Evolutionary conservation across 2,888 invertebrate species (phyloP), one percentile per base, ranked within the genome.

Genomic region (Drosophila quasianomalipes): DNA sequence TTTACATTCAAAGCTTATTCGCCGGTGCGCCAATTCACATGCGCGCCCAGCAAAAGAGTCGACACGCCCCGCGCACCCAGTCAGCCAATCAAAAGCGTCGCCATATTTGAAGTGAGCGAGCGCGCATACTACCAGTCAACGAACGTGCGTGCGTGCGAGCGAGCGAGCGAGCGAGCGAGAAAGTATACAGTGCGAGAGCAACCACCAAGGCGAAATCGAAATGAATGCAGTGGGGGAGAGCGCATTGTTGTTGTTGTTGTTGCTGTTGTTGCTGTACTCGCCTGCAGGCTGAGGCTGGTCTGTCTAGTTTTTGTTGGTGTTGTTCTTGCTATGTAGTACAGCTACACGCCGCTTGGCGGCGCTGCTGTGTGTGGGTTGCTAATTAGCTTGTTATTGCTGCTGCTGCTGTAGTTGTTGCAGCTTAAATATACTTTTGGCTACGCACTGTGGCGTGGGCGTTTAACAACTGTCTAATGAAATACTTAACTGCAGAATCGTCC

Each of bases 21-120:
- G 79, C 68, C 63, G 64, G 28, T 61, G 66, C 62, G 67, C 67
- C 61, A 71, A 66, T 63, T 75, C 61, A 66, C 74, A 72, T 84
- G 67, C 76, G 72, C 63, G 60, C 30, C 53, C 51, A 63, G 57
- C 73, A 67, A 63, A 54, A 55, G 54, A 69, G 30, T 52, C 53
- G 65, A 22, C 60, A 57, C 74, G 67, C 71, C 76, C 81, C 81
- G 49, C 73, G 65, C 47, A 22, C 33, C 19, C 54, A 9, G 47
- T 10, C 74, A 69, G 61, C 87, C 87, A 87, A 87, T 87, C 82
- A 72, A 44, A 74, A 51, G 37, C 60, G 64, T 72, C 87, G 87
- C 87, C 87, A 87, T 87, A 90, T 87, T 87, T 90, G 81, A 85
- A 90, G 79, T 70, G 90, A 81, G 83, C 82, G 77, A 74, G 71